Evolutionary conservation across 2,797 vertebrate genomes (phyloP).

Genomic region (Tympanoctomys barrerae): DNA sequence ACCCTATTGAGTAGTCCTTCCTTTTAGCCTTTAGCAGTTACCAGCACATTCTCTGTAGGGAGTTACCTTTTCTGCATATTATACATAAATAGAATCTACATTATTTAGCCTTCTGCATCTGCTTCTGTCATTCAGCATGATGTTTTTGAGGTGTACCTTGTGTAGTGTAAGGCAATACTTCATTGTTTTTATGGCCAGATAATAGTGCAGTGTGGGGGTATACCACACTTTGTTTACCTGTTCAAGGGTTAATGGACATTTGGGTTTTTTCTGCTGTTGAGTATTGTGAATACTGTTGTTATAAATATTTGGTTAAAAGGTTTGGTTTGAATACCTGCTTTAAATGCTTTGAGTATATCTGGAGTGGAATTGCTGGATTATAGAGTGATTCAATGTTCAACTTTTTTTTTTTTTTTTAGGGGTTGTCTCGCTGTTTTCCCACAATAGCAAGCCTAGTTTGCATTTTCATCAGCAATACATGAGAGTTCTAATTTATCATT

Average conservation of each 20-base stretch:
- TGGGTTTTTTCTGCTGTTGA: slow-evolving; percentile 31
- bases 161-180: not conserved
- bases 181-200: not conserved
- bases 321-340: not conserved
- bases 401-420: not conserved
- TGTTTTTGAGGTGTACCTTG: not conserved
- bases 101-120: not conserved
- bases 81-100: not conserved
- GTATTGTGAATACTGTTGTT: not conserved
- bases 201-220: not conserved
- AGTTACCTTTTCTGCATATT: not conserved
- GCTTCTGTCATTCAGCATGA: not conserved
- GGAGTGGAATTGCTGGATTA: not conserved
- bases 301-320: not conserved
- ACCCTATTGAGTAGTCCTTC: not conserved
- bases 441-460: not conserved
- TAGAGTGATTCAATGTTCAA: not conserved
- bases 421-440: not conserved
- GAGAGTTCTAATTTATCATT: not conserved
- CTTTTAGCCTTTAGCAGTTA: not conserved
- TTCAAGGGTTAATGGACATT: not conserved
- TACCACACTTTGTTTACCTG: not conserved
- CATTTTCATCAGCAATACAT: not conserved
- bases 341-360: not conserved
- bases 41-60: not conserved